Percentiles rank a stretch among this genome's conserved stretches.
Evolutionary conservation across 2,797 vertebrate species (phyloP).

Genomic region (Sorex maritimensis): DNA sequence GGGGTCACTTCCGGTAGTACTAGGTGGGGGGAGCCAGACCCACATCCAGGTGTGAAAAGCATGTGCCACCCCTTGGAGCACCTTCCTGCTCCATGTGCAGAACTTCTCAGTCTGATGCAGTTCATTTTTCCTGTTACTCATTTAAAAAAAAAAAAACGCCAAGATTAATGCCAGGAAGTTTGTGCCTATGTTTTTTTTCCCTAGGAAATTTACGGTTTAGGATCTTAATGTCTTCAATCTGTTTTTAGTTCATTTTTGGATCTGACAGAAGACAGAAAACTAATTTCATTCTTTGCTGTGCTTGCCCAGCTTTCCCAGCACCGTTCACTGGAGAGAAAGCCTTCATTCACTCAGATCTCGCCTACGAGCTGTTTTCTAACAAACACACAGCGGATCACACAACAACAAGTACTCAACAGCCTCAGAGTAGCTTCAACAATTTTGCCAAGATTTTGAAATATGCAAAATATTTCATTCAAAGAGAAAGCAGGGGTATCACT

Average conservation of each 20-base stretch:
- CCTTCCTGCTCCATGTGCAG: not conserved
- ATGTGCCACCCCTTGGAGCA: too few relatives aligned
- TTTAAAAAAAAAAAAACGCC: not conserved
- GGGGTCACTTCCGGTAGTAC: too few relatives aligned
- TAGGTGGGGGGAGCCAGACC: too few relatives aligned
- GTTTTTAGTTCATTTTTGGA: not conserved
- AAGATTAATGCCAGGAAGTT: not conserved
- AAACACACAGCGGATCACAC: not conserved
- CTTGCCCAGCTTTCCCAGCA: not conserved
- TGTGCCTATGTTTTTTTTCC: not conserved
- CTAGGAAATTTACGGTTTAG: not conserved
- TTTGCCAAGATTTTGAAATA: slow-evolving; percentile 50
- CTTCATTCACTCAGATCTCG: not conserved
- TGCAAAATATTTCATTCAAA: slow-evolving; percentile 55
- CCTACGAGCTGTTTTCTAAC: slow-evolving; percentile 40
- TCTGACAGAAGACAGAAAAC: not conserved
- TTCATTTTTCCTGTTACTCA: not conserved
- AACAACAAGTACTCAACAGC: slow-evolving; percentile 19
- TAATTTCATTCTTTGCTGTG: not conserved
- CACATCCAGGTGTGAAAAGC: too few relatives aligned
- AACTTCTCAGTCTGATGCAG: not conserved
- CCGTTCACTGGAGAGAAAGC: not conserved
- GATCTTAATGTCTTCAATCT: not conserved
- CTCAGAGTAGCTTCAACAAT: slow-evolving; percentile 51
- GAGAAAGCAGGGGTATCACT: slow-evolving; percentile 1